These are phyloP conservation scores for Squalus acanthias DNA, from an alignment of 2,797 vertebrate species.

Conservation along the genomic window DNA sequence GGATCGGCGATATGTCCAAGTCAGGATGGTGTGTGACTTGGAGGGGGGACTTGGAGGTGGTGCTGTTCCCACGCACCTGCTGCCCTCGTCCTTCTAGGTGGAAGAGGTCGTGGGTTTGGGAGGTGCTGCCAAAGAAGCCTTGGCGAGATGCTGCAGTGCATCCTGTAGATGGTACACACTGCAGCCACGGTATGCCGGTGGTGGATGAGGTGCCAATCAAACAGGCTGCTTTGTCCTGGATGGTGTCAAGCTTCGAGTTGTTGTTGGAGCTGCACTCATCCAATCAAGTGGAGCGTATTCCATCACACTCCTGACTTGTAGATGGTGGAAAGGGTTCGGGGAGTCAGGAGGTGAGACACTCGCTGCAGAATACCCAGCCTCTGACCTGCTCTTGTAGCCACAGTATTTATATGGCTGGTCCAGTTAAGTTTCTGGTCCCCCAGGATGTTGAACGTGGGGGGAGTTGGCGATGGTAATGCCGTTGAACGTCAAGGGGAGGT, in stretches of 20 bases:
- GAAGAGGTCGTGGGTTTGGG: not conserved
- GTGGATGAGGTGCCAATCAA: not conserved
- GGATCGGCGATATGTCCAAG: not conserved
- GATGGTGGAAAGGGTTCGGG: too few species aligned
- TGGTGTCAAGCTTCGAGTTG: not conserved
- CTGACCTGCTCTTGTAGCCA: too few species aligned
- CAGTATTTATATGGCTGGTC: too few species aligned
- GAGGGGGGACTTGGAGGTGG: not conserved
- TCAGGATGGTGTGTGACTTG: not conserved
- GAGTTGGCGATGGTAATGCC: too few species aligned
- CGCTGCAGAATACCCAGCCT: too few species aligned
- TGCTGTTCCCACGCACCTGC: not conserved
- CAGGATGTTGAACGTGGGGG: too few species aligned
- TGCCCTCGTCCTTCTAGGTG: not conserved
- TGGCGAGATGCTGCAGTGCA: too few species aligned
- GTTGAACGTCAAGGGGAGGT: too few species aligned
- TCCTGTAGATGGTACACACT: not conserved
- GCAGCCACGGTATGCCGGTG: not conserved
- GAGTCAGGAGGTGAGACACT: too few species aligned
- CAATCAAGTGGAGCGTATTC: too few species aligned
- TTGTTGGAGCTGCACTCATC: not conserved
- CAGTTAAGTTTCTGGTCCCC: too few species aligned
- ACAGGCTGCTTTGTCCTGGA: not conserved
- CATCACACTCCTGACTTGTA: too few species aligned
- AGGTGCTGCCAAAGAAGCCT: not conserved